Conservation (phyloP, 1,140 invertebrate species). For the Cotesia chilonis region DNA sequence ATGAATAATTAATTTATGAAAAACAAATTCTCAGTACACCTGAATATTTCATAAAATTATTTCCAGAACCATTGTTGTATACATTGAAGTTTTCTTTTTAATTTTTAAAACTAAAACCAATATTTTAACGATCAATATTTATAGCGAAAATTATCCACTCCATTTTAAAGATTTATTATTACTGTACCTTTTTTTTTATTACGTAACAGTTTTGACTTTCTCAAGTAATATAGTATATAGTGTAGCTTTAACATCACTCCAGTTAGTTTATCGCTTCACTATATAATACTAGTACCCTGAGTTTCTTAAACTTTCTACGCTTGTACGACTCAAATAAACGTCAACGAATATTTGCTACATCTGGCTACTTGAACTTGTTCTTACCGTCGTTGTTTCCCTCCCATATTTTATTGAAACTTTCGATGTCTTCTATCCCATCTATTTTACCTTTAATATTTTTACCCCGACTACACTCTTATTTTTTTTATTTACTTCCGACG, state of each 20-base stretch:
- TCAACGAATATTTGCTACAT: slow-evolving; percentile 38
- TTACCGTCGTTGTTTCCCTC: slow-evolving; percentile 26
- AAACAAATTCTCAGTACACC: too few species aligned
- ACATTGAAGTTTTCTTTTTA: too few species aligned
- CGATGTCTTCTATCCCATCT: slow-evolving; percentile 16
- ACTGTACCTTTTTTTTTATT: neutral
- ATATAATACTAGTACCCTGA: slow-evolving; percentile 1
- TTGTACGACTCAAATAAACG: slow-evolving; percentile 41
- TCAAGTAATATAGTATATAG: slow-evolving; percentile 10
- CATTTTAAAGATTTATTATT: too few species aligned
- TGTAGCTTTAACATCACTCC: neutral
- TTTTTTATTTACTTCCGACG: slow-evolving; percentile 8
- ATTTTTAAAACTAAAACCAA: too few species aligned
- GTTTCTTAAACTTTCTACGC: slow-evolving; percentile 34
- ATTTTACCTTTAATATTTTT: slow-evolving; percentile 25
- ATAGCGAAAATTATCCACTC: too few species aligned
- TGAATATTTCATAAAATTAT: too few species aligned
- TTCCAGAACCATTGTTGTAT: too few species aligned
- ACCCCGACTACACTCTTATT: neutral
- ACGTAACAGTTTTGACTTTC: neutral
- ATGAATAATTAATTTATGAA: too few species aligned
- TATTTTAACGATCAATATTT: too few species aligned
- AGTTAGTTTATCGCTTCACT: slow-evolving; percentile 20
- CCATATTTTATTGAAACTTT: slow-evolving; percentile 16
- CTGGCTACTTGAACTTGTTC: slow-evolving; percentile 27